Evolutionary conservation across 2,797 vertebrate genomes (phyloP).

Genomic region (Poeciliopsis infans): DNA sequence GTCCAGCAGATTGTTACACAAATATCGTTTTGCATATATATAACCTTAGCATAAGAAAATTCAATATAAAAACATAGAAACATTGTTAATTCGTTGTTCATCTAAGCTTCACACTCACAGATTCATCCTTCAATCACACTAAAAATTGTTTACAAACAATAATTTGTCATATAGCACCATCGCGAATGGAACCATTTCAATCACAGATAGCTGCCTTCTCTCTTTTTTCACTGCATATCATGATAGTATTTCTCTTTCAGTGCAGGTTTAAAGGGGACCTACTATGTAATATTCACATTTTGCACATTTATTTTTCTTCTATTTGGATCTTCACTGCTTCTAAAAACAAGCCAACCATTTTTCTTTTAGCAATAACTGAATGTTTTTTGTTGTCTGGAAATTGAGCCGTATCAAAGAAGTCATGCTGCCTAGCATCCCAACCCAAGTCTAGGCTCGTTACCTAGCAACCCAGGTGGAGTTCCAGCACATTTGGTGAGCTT

Average conservation of each 20-base stretch:
- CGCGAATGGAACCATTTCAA: constrained; percentile 22
- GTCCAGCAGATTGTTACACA: not conserved
- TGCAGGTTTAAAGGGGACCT: constrained; percentile 61
- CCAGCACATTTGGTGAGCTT: too few species aligned
- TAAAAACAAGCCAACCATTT: too few species aligned
- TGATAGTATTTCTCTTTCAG: constrained; percentile 54
- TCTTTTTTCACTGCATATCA: constrained; percentile 16
- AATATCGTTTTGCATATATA: not conserved
- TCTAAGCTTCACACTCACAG: constrained; percentile 29
- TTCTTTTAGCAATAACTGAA: too few species aligned
- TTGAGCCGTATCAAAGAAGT: too few species aligned
- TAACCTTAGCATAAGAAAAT: constrained; percentile 52
- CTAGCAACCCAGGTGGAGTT: too few species aligned
- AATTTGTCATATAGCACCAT: constrained; percentile 29
- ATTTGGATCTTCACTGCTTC: too few species aligned
- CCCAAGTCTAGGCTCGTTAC: too few species aligned
- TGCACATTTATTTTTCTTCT: too few species aligned
- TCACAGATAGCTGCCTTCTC: constrained; percentile 59
- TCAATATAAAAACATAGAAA: constrained; percentile 69
- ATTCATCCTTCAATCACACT: constrained; percentile 27
- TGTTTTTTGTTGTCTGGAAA: too few species aligned
- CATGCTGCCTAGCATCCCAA: too few species aligned
- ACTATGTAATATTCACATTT: too few species aligned
- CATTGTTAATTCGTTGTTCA: constrained; percentile 38
- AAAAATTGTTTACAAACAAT: constrained; percentile 23